These are phyloP conservation scores for Electrona antarctica DNA, from an alignment of 2,113 vertebrate species.

Conservation along the genomic window DNA sequence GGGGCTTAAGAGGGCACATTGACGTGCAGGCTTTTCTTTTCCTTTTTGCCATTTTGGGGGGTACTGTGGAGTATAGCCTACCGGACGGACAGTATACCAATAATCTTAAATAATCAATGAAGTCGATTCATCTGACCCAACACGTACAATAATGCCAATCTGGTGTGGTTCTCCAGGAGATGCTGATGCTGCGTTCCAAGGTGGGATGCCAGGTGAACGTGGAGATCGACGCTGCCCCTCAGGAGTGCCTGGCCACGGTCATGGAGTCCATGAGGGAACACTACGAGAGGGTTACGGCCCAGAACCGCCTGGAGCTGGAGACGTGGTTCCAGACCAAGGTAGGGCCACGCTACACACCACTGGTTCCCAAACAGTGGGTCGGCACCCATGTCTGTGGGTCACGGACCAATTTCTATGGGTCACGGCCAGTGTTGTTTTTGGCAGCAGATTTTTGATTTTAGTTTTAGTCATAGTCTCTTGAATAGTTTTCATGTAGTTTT, in stretches of 20 bases:
- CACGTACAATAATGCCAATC: background rate
- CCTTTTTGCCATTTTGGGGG: background rate
- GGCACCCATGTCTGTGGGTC: too few species aligned
- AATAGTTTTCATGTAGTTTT: too few species aligned
- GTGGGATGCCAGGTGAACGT: slow-evolving; percentile 66
- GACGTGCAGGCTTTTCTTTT: background rate
- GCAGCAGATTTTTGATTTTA: too few species aligned
- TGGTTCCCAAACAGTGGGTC: too few species aligned
- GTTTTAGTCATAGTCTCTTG: too few species aligned
- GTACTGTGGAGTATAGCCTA: too few species aligned
- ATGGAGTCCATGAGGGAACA: slow-evolving; percentile 73
- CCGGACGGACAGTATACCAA: background rate
- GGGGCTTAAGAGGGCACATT: background rate
- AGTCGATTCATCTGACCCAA: too few species aligned
- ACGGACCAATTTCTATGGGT: too few species aligned
- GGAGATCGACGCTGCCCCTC: slow-evolving; percentile 67
- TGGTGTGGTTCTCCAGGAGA: slow-evolving; percentile 36
- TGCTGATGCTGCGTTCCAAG: slow-evolving; percentile 31
- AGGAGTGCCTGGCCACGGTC: slow-evolving; percentile 50
- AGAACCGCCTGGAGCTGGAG: slow-evolving; percentile 79
- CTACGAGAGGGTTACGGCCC: slow-evolving; percentile 80
- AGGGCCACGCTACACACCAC: too few species aligned
- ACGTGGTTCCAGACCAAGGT: slow-evolving; percentile 66
- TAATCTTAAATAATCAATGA: too few species aligned
- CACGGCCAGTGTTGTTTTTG: too few species aligned